Conservation (phyloP, 2,113 vertebrate species). For the Fregata magnificens region DNA sequence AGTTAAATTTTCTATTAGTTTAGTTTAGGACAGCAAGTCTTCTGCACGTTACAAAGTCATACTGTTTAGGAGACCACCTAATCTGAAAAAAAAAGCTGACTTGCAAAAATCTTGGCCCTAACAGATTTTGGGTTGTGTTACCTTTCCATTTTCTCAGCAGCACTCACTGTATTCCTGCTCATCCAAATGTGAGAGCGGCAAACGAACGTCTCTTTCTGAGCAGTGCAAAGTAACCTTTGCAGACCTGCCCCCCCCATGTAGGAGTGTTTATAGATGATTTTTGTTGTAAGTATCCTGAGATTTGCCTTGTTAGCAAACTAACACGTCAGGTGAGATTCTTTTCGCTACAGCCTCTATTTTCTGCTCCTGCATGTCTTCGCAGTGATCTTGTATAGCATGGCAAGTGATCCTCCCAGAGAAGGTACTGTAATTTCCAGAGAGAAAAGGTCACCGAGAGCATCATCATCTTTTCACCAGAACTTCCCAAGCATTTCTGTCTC, state of each 20-base stretch:
- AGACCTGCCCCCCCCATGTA: fast-evolving
- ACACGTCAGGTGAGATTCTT: background rate
- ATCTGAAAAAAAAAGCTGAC: background rate
- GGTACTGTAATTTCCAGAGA: background rate
- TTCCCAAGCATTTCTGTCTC: background rate
- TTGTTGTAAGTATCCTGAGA: background rate
- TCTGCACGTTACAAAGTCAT: background rate
- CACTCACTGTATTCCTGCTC: background rate
- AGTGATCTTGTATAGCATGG: background rate
- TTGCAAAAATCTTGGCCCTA: background rate
- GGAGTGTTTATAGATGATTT: background rate
- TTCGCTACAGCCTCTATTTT: background rate
- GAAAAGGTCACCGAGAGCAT: background rate
- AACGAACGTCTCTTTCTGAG: background rate
- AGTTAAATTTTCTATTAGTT: background rate
- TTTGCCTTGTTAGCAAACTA: background rate
- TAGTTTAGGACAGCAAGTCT: background rate
- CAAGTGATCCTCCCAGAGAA: background rate
- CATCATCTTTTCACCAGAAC: background rate
- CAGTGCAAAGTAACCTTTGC: background rate
- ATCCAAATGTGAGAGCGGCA: background rate
- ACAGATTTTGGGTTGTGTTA: background rate
- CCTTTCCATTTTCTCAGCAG: background rate
- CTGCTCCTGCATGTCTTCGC: background rate
- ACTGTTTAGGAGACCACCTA: background rate